Evolutionary conservation across 2,888 invertebrate species (phyloP).

Genomic region (Lasiommata megera): DNA sequence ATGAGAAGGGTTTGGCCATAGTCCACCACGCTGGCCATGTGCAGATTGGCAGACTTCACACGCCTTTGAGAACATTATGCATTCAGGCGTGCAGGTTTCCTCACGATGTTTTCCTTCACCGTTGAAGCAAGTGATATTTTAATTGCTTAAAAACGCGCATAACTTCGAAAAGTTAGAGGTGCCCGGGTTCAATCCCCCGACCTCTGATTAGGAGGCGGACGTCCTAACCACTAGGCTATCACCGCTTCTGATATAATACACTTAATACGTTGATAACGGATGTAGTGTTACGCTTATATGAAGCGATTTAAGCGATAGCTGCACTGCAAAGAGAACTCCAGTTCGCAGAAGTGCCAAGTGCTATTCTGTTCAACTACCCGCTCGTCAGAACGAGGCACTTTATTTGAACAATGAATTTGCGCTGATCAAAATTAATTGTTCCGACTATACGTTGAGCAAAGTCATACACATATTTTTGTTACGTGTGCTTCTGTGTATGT

Average conservation of each 20-base stretch:
- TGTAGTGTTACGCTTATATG: not conserved
- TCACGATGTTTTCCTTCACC: too few species aligned
- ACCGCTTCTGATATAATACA: not conserved
- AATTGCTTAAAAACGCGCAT: too few species aligned
- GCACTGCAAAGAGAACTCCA: slow-evolving; percentile 6
- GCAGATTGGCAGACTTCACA: too few species aligned
- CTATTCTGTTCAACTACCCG: slow-evolving; percentile 12
- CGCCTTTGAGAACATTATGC: too few species aligned
- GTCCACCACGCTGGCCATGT: too few species aligned
- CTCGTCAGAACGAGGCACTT: slow-evolving; percentile 7
- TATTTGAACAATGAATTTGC: slow-evolving; percentile 18
- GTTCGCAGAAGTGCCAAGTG: slow-evolving; percentile 9
- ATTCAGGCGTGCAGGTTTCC: too few species aligned
- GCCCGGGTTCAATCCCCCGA: too few species aligned
- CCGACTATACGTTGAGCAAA: not conserved
- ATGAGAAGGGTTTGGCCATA: too few species aligned
- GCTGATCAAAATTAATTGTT: slow-evolving; percentile 14
- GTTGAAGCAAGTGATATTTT: too few species aligned
- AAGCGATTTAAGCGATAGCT: slow-evolving; percentile 7
- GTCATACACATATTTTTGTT: not conserved
- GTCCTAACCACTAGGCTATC: too few species aligned
- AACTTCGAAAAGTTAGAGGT: too few species aligned
- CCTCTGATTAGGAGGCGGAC: too few species aligned
- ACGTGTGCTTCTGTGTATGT: not conserved
- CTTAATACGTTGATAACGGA: not conserved